Evolutionary conservation across 2,888 invertebrate genomes (phyloP).

Genomic region (Synergus umbraculus): DNA sequence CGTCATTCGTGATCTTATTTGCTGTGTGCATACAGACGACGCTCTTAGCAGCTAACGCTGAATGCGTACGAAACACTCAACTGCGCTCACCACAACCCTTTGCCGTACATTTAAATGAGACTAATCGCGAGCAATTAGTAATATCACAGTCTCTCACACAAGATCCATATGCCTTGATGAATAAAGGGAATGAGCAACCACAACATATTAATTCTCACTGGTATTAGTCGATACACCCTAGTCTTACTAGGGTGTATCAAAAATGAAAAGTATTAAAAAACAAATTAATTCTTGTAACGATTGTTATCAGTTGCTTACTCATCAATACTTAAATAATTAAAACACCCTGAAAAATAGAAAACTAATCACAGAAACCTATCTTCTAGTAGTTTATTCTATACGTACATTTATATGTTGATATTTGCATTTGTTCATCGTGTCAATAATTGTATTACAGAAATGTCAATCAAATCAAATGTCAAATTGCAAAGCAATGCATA

Average conservation of each 20-base stretch:
- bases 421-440: conserved; percentile 16
- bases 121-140: conserved; percentile 24
- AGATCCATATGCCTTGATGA: background rate
- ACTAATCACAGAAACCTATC: background rate
- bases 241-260: too few relatives aligned
- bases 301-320: too few relatives aligned
- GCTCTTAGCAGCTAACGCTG: conserved; percentile 1
- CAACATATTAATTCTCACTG: too few relatives aligned
- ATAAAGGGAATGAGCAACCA: background rate
- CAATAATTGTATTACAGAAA: conserved; percentile 60
- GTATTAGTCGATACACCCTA: too few relatives aligned
- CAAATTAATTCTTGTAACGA: too few relatives aligned
- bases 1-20: background rate
- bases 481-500: conserved; percentile 71
- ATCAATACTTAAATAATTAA: background rate
- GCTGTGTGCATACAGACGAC: conserved; percentile 4
- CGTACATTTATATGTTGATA: background rate
- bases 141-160: background rate
- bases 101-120: conserved; percentile 21
- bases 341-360: background rate
- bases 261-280: too few relatives aligned
- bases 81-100: background rate
- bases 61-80: conserved; percentile 23
- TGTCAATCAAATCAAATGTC: conserved; percentile 68
- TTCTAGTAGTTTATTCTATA: background rate